Evolutionary conservation across 2,113 vertebrate species (phyloP), one percentile per base, ranked within the genome.

Genomic region (Tautogolabrus adspersus): DNA sequence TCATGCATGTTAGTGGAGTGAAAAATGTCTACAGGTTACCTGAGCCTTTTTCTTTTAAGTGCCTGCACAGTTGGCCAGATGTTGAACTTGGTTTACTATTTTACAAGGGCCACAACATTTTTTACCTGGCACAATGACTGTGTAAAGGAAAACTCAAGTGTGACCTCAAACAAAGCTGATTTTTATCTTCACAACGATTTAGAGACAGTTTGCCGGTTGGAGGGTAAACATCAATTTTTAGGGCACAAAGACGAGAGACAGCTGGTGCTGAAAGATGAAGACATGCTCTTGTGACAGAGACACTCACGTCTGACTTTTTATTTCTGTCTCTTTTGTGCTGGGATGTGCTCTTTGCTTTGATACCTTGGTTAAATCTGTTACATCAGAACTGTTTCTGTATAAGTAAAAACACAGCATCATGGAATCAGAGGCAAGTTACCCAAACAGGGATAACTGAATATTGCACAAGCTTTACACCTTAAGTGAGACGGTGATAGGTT

Each of bases 161-260:
- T 68, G 72, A 67, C 76, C 66, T 74, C 42, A 13, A 30, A 44
- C 67, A 69, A 52, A 61, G 49, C 21, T 22, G 18, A 18, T 78
- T 72, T 70, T 15, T 9, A 21, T 22, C 75, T 62, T 47, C 52
- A 40, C 54, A 73, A 83, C 65, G 60, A 66, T 26, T 66, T 4
- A 18, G 8, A 30, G 62, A 51, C 46, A 23, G 64, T 66, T 42
- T 21, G 74, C 49, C 23, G 13, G 62, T 18, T 55, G 54, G 60
- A 71, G 15, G 56, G 21, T 52, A 51, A 74, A 79, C 75, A 71
- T 85, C 18, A 38, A 18, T 77, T 75, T 87, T 34, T 21, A 55
- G 70, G 56, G 23, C 56, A 78, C 69, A 75, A 80, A 72, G 46
- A 71, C 59, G 51, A 74, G 56, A 65, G 57, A 47, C 42, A 69